Evolutionary conservation across 2,113 vertebrate genomes (phyloP).

Genomic region (Mesembrinibis cayennensis): DNA sequence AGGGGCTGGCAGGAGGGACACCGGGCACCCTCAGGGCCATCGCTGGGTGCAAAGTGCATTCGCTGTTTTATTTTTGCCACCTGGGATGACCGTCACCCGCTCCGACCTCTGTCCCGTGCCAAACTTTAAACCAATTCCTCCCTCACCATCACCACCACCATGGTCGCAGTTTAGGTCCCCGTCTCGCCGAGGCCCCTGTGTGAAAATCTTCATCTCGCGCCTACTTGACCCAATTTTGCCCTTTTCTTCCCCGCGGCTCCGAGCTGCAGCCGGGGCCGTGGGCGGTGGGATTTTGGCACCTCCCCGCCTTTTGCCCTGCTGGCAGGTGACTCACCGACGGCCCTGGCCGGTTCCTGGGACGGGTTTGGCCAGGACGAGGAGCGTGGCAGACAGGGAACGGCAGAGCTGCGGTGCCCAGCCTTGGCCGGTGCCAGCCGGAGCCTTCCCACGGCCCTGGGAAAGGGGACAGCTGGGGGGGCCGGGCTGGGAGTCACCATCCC

Average conservation of each 20-base stretch:
- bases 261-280: fast-evolving
- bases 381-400: fast-evolving
- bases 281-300: not conserved
- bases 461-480: not conserved
- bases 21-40: fast-evolving
- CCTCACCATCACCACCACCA: fast-evolving
- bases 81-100: not conserved
- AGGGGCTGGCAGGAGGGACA: not conserved
- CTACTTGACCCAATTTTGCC: not conserved
- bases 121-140: not conserved
- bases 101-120: fast-evolving
- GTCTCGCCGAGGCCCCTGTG: fast-evolving
- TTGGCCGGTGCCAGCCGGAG: not conserved
- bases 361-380: not conserved
- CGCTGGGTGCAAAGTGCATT: fast-evolving
- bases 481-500: not conserved
- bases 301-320: fast-evolving
- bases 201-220: fast-evolving
- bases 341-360: not conserved
- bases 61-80: not conserved
- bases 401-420: not conserved
- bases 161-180: fast-evolving
- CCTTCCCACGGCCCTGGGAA: slow-evolving; percentile 33
- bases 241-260: not conserved
- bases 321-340: not conserved